Conservation (phyloP, 1,140 invertebrate species). For the Nilaparvata lugens region DNA sequence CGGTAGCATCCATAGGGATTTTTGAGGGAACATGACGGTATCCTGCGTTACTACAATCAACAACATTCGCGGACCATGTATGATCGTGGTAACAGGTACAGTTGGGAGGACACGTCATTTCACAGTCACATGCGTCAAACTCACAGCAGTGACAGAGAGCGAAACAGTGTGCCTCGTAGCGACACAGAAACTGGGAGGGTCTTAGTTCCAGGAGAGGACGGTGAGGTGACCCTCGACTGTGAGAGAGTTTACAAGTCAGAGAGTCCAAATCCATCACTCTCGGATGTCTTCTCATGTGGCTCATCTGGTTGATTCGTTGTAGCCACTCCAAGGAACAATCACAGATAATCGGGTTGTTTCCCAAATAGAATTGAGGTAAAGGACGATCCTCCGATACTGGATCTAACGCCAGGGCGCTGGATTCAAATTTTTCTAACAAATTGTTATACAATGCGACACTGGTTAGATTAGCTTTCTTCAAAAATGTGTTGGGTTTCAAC, state of each 20-base stretch:
- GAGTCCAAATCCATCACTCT: conserved; percentile 36
- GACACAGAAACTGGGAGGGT: conserved; percentile 51
- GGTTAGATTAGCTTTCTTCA: conserved; percentile 53
- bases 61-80: conserved; percentile 43
- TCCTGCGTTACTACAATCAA: conserved; percentile 39
- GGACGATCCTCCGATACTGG: conserved; percentile 52
- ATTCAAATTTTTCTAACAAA: conserved; percentile 59
- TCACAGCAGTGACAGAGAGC: conserved; percentile 53
- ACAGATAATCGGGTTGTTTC: conserved; percentile 71
- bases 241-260: conserved; percentile 33
- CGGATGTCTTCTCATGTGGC: conserved; percentile 44
- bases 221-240: conserved; percentile 25
- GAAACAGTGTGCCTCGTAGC: conserved; percentile 48
- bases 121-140: conserved; percentile 48
- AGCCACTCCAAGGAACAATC: conserved; percentile 83
- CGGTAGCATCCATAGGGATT: conserved; percentile 49
- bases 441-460: conserved; percentile 69
- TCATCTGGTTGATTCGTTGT: conserved; percentile 60
- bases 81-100: conserved; percentile 45
- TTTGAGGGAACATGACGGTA: conserved; percentile 36
- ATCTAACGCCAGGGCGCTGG: conserved; percentile 56
- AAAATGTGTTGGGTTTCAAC: conserved; percentile 62
- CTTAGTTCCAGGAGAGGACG: conserved; percentile 57
- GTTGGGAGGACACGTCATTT: conserved; percentile 44
- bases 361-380: conserved; percentile 67